phyloP scores from a whole-genome alignment of 2,888 invertebrate genomes.

The Tridacna gigas region DNA sequence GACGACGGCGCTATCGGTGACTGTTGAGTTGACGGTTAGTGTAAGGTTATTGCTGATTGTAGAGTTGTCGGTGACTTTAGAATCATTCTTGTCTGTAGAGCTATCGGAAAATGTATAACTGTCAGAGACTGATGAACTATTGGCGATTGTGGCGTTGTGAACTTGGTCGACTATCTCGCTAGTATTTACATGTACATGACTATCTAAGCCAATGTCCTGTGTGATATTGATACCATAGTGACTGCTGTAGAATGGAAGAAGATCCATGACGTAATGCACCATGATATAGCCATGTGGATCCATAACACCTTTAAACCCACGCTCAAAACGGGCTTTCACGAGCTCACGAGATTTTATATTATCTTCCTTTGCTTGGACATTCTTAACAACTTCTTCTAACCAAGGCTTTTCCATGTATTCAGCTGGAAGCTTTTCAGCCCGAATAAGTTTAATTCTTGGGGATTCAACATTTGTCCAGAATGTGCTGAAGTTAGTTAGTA shows the following conservation, averaged over 20 bases:
- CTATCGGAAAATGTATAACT: background rate
- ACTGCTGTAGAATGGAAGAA: slow-evolving; percentile 58
- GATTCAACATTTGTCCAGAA: slow-evolving; percentile 60
- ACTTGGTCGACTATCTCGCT: background rate
- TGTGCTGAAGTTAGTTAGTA: slow-evolving; percentile 49
- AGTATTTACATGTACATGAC: background rate
- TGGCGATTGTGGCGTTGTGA: background rate
- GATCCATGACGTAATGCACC: slow-evolving; percentile 52
- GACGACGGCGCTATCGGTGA: no score
- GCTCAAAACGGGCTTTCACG: slow-evolving; percentile 46
- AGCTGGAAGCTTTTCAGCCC: slow-evolving; percentile 34
- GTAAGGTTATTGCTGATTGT: no score
- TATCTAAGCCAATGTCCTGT: background rate
- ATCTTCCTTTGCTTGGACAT: slow-evolving; percentile 37
- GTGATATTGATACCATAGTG: background rate
- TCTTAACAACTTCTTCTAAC: slow-evolving; percentile 56
- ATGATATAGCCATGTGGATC: slow-evolving; percentile 57
- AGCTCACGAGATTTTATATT: slow-evolving; percentile 26
- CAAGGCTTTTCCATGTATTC: slow-evolving; percentile 54
- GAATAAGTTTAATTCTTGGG: slow-evolving; percentile 23
- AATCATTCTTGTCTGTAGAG: background rate
- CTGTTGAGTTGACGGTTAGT: no score
- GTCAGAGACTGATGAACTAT: background rate
- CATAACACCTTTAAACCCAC: slow-evolving; percentile 43
- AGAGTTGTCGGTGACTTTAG: no score